Evolutionary conservation across 2,888 invertebrate genomes (phyloP).

Genomic region (Bombylius discolor): DNA sequence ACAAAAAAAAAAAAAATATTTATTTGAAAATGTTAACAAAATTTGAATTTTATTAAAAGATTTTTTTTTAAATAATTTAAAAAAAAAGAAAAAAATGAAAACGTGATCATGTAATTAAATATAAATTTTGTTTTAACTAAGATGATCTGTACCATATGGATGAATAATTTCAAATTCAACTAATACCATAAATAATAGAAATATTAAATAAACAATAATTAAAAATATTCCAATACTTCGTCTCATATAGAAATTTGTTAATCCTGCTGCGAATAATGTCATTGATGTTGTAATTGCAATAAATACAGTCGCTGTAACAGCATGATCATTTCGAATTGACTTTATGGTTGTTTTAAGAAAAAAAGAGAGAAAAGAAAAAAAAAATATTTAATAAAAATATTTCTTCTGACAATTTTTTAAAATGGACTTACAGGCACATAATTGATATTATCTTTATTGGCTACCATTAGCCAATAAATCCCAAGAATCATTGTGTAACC

Average conservation of each 20-base stretch:
- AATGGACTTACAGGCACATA: neutral
- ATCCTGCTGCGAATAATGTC: neutral
- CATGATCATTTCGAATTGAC: neutral
- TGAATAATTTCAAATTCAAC: constrained; percentile 15
- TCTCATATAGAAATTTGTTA: constrained; percentile 1
- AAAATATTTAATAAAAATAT: no score
- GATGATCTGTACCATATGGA: constrained; percentile 16
- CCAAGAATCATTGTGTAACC: neutral
- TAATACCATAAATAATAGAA: constrained; percentile 6
- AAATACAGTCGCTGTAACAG: neutral
- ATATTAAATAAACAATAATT: constrained; percentile 12
- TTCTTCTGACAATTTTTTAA: no score
- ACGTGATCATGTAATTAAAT: neutral
- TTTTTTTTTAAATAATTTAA: neutral
- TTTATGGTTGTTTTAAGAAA: neutral
- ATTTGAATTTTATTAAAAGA: no score
- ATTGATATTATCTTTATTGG: no score
- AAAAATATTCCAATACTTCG: constrained; percentile 12
- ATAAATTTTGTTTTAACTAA: neutral
- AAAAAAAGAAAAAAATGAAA: no score
- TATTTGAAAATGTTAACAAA: no score
- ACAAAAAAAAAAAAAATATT: no score
- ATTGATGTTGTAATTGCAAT: neutral
- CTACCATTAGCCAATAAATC: neutral
- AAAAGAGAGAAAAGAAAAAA: no score